Conservation (phyloP, 2,888 invertebrate genomes). For the Scaptomyza caliginosa region DNA sequence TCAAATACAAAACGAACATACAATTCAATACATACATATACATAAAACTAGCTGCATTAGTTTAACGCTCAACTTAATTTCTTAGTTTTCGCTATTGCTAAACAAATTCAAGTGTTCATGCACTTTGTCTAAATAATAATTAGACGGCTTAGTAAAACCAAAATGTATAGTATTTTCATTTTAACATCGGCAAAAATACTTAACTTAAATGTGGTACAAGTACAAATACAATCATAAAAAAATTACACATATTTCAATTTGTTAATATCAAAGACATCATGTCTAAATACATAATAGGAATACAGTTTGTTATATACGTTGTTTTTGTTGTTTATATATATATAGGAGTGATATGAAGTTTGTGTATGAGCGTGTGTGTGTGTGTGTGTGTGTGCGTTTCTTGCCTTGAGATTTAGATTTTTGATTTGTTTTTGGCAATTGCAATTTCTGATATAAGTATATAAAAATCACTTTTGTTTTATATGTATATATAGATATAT, state of each 20-base stretch:
- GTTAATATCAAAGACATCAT: slow-evolving; percentile 50
- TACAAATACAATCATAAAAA: slow-evolving; percentile 31
- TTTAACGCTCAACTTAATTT: slow-evolving; percentile 35
- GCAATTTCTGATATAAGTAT: slow-evolving; percentile 12
- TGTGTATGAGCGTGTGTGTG: slow-evolving; percentile 11
- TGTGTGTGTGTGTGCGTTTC: slow-evolving; percentile 7
- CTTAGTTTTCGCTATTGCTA: slow-evolving; percentile 25
- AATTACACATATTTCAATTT: slow-evolving; percentile 44
- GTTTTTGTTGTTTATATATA: slow-evolving; percentile 11
- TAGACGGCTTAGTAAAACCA: slow-evolving; percentile 29
- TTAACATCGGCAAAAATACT: slow-evolving; percentile 38
- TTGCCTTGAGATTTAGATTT: slow-evolving; percentile 46
- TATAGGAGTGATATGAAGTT: slow-evolving; percentile 71
- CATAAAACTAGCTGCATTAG: slow-evolving; percentile 16
- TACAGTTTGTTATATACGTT: slow-evolving; percentile 64
- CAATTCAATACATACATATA: not conserved
- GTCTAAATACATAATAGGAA: slow-evolving; percentile 69
- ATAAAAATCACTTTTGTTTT: slow-evolving; percentile 32
- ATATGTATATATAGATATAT: slow-evolving; percentile 8
- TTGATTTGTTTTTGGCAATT: slow-evolving; percentile 25
- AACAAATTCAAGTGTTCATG: slow-evolving; percentile 25
- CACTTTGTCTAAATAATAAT: slow-evolving; percentile 28
- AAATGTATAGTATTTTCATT: slow-evolving; percentile 1
- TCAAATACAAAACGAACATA: slow-evolving; percentile 27
- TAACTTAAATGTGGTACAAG: slow-evolving; percentile 39